phyloP scores from a whole-genome alignment of 2,113 vertebrate species.

The Sclerurus mexicanus region DNA sequence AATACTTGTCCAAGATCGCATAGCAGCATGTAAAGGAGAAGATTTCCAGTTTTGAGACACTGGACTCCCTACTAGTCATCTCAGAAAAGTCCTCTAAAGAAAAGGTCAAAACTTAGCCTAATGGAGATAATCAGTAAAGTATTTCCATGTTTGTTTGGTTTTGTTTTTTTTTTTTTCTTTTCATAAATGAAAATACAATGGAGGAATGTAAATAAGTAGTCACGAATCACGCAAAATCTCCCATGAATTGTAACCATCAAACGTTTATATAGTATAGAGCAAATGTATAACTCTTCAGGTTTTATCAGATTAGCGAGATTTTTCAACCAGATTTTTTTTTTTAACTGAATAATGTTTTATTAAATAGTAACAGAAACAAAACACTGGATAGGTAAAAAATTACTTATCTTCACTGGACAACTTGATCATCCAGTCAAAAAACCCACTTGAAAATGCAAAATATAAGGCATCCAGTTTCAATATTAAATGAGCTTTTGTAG shows the following conservation, averaged over 20 bases:
- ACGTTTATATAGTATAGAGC: neutral
- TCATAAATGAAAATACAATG: neutral
- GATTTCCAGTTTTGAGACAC: neutral
- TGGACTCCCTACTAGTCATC: neutral
- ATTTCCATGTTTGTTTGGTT: neutral
- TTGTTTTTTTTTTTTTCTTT: rapidly evolving
- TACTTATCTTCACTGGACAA: neutral
- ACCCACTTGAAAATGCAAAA: neutral
- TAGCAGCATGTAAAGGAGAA: neutral
- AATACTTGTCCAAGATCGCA: neutral
- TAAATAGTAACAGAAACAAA: neutral
- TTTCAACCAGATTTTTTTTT: neutral
- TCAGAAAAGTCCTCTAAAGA: neutral
- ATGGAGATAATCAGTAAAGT: neutral
- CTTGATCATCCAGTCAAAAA: neutral
- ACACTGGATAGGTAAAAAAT: neutral
- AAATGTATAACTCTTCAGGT: neutral
- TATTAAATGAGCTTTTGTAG: neutral
- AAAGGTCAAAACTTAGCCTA: neutral
- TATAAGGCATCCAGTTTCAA: neutral
- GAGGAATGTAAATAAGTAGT: neutral
- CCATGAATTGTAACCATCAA: neutral
- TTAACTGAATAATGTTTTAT: neutral
- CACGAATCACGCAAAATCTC: neutral
- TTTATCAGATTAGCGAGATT: neutral